Base-by-base conservation (phyloP, 2,888 invertebrate species). In the Ichneumon xanthorius region DNA sequence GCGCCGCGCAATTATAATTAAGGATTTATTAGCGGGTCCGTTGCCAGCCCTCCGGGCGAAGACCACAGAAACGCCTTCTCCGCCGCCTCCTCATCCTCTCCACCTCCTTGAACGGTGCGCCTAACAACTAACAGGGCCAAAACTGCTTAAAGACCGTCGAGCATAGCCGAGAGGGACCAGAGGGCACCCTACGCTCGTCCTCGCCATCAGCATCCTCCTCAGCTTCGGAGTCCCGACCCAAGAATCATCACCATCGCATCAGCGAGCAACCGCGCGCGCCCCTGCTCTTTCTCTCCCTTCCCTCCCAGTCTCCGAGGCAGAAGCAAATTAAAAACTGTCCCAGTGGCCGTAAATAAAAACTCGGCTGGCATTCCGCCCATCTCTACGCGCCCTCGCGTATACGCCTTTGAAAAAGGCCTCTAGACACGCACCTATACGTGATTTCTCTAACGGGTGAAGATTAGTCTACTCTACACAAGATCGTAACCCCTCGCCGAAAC, bases 251-350 rank as follows among this genome's bases (percentile, higher is more conserved):
- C 68, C 86, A 72, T 79, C 71, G 70, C 48, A 14, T 72, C 72
- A 61, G 22, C 72, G 50, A 72, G 87, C 81, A 84, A 86, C 84
- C 86, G 85, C 85, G 80, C 84, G 86, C 82, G 84, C 87, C 45
- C 45, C 45, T 14, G 70, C 81, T 75, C 76, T 70, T 78, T 87
- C 83, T 85, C 77, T 82, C 84, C 65, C 84, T 88, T 86, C 86
- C 89, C 88, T 89, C 89, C 88, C 78, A 87, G 76, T 80, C 80
- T 86, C 58, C 73, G 77, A 91, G 91, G 92, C 92, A 91, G 93
- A 93, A 93, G 85, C 93, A 94, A 93, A 94, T 94, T 93, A 94
- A 93, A 94, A 94, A 94, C 93, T 94, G 94, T 93, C 94, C 93
- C 92, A 93, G 90, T 92, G 92, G 92, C 92, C 93, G 92, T 94